Evolutionary conservation across 2,113 vertebrate genomes (phyloP).

Genomic region (Litocranius walleri): DNA sequence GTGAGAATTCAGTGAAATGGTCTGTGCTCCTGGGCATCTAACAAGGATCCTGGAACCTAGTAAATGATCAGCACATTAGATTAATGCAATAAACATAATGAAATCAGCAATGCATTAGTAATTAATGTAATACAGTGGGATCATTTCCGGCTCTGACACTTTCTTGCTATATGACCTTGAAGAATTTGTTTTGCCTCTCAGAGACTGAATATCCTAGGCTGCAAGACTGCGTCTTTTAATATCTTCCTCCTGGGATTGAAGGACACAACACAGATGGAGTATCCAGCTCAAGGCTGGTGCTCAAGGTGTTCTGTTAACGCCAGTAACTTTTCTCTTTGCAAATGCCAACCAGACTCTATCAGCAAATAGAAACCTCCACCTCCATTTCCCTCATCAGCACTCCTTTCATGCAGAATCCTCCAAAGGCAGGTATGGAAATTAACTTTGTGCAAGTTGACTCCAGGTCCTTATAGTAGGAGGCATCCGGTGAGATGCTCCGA

Average conservation of each 20-base stretch:
- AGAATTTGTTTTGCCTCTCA: not conserved
- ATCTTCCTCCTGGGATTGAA: not conserved
- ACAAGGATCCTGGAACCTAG: not conserved
- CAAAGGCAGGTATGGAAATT: not conserved
- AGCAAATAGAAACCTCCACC: not conserved
- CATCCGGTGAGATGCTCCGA: not conserved
- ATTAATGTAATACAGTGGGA: not conserved
- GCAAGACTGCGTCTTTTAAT: not conserved
- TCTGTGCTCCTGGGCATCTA: rapidly evolving
- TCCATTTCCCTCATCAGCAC: not conserved
- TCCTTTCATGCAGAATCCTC: not conserved
- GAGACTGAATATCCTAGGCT: not conserved
- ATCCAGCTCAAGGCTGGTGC: too few relatives aligned
- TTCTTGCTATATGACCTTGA: not conserved
- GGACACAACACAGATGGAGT: not conserved
- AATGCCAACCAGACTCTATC: not conserved
- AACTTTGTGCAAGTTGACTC: not conserved
- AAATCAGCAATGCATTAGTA: not conserved
- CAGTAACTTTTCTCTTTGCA: not conserved
- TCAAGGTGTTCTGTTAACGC: too few relatives aligned
- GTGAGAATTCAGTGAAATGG: not conserved
- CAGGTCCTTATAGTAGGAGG: not conserved
- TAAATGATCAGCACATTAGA: not conserved
- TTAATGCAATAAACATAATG: not conserved
- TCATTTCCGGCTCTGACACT: not conserved